phyloP scores from a whole-genome alignment of 2,888 invertebrate genomes.

The Pasiphila rectangulata region DNA sequence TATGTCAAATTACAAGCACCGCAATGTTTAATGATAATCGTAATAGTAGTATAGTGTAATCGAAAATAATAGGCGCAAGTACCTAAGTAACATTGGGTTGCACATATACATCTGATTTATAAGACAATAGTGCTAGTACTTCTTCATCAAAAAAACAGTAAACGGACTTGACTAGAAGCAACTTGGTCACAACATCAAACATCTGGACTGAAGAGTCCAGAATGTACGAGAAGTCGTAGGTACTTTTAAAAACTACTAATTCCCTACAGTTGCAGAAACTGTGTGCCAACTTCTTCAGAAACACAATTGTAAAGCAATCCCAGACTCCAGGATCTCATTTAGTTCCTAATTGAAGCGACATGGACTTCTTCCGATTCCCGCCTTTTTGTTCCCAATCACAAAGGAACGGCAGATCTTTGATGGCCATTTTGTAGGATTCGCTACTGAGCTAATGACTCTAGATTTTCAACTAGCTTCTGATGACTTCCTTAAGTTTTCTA shows the following conservation, averaged over 20 bases:
- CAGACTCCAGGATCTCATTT: conserved; percentile 18
- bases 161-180: too few species aligned
- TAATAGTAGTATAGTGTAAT: too few species aligned
- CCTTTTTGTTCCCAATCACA: conserved; percentile 21
- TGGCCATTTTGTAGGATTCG: conserved; percentile 25
- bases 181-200: too few species aligned
- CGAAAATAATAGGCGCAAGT: too few species aligned
- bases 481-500: not conserved
- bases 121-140: too few species aligned
- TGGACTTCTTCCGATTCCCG: conserved; percentile 15
- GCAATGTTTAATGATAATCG: too few species aligned
- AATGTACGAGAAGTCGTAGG: too few species aligned
- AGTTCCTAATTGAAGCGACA: conserved; percentile 22
- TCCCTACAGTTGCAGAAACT: not conserved
- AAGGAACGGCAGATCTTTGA: conserved; percentile 25
- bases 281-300: conserved; percentile 3
- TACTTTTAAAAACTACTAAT: conserved; percentile 1
- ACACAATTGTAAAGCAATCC: conserved; percentile 11
- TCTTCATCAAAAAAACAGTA: too few species aligned
- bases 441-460: conserved; percentile 2
- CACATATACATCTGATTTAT: too few species aligned
- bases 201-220: too few species aligned
- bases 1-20: too few species aligned
- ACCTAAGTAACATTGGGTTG: too few species aligned
- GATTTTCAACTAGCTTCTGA: not conserved